A percentile compares a stretch with the other conserved stretches of the same genome.
These are phyloP conservation scores for Drosophila willistoni DNA, from an alignment of 1,140 invertebrate species.

Conservation along the genomic window DNA sequence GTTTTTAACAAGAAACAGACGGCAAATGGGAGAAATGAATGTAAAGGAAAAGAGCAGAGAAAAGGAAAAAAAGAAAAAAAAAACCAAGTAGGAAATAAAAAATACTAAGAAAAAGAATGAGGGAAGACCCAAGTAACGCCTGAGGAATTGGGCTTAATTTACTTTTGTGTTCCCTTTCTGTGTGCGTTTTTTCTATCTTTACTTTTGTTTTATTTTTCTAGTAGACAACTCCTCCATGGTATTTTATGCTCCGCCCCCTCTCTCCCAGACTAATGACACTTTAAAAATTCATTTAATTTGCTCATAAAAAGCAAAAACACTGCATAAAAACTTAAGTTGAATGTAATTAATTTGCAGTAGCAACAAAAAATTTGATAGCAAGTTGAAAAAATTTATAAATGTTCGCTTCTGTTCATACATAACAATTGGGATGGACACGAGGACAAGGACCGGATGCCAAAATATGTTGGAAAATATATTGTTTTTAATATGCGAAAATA, in stretches of 20 bases:
- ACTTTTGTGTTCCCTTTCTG: slow-evolving; percentile 45
- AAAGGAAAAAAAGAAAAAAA: background rate
- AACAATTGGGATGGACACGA: background rate
- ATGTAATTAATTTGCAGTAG: slow-evolving; percentile 42
- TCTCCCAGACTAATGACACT: slow-evolving; percentile 38
- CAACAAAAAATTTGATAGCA: slow-evolving; percentile 19
- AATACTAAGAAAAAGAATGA: slow-evolving; percentile 26
- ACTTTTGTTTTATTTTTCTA: slow-evolving; percentile 5
- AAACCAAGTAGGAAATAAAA: slow-evolving; percentile 1
- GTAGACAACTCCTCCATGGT: slow-evolving; percentile 10
- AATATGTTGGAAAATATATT: slow-evolving; percentile 57
- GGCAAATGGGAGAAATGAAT: slow-evolving; percentile 46
- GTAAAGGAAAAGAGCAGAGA: slow-evolving; percentile 35
- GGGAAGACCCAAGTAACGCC: slow-evolving; percentile 56
- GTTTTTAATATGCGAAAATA: slow-evolving; percentile 60
- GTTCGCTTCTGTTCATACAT: background rate
- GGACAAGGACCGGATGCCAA: background rate
- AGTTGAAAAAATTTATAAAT: slow-evolving; percentile 33
- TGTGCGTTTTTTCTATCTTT: background rate
- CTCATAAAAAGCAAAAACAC: slow-evolving; percentile 14
- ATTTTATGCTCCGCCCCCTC: slow-evolving; percentile 6
- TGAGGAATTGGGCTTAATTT: slow-evolving; percentile 72
- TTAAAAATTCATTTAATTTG: slow-evolving; percentile 45
- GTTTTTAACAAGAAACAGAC: slow-evolving; percentile 75
- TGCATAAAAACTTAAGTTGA: slow-evolving; percentile 38